Conservation (phyloP, 1,140 invertebrate genomes). For the Bicyclus anynana region DNA sequence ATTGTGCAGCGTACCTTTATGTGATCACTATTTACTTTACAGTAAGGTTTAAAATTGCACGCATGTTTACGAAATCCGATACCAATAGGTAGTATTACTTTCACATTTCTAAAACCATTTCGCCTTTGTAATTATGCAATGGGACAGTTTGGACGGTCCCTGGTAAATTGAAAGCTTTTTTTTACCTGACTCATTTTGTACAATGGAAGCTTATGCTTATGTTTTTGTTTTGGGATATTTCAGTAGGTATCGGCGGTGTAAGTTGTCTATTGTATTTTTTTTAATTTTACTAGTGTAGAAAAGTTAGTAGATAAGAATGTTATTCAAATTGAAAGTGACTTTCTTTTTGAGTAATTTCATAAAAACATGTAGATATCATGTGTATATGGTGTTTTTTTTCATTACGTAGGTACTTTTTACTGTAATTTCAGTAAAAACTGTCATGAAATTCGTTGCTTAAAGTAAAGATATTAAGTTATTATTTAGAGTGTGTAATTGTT, state of each 20-base stretch:
- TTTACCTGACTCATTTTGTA: slow-evolving; percentile 14
- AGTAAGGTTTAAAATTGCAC: slow-evolving; percentile 3
- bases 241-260: slow-evolving; percentile 13
- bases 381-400: too few species aligned
- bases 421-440: too few species aligned
- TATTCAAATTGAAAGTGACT: not conserved
- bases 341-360: not conserved
- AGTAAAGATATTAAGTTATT: too few species aligned
- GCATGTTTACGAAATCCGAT: not conserved
- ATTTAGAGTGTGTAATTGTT: too few species aligned
- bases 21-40: not conserved
- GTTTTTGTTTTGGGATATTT: slow-evolving; percentile 17
- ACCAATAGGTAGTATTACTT: slow-evolving; percentile 32
- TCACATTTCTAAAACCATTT: slow-evolving; percentile 43
- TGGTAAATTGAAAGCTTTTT: slow-evolving; percentile 9
- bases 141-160: slow-evolving; percentile 14
- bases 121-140: slow-evolving; percentile 40
- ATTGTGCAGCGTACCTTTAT: not conserved
- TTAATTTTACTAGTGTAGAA: not conserved
- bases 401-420: too few species aligned
- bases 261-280: slow-evolving; percentile 3
- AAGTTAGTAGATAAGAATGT: not conserved
- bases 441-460: too few species aligned
- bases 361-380: not conserved
- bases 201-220: slow-evolving; percentile 11